Base-by-base conservation (phyloP, 2,888 invertebrate genomes). In the Eupeodes latifasciatus region DNA sequence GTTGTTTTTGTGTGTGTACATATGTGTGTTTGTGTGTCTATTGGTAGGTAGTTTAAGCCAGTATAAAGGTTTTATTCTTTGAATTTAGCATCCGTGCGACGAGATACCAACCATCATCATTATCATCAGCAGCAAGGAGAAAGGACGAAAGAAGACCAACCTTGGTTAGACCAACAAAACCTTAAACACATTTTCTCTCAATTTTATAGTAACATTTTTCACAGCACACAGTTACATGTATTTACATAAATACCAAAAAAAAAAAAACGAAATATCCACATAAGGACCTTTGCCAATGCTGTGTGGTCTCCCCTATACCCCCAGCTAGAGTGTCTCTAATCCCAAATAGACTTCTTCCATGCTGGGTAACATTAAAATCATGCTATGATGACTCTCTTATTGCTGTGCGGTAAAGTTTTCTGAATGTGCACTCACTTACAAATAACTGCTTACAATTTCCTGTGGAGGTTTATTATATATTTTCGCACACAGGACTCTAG, bases 131-230 rank as follows among this genome's bases (percentile, higher is more conserved):
- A 71, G 5, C 16, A 44, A 34, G 44, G n/a, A 71, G 10, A 12
- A 72, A 14, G 53, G 27, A 27, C 27, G 27, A 27, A 27, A 2
- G 27, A 27, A 3, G 27, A 69, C 81, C 78, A 85, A 44, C 88
- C 85, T 85, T 64, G 84, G 72, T 81, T 77, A 78, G 74, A 75
- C 88, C 88, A 78, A 69, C 81, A 57, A 77, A 78, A 71, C 79
- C 81, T 19, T 57, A 86, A 86, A 78, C 77, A 81, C 62, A 72
- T 77, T 59, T 51, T 67, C 74, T 57, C 76, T 57, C 57, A 77
- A 72, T 76, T 79, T 83, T 49, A 61, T 83, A 87, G 76, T 83
- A 87, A 83, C 47, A 79, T 62, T 86, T 74, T 74, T 82, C 69
- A n/a, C 53, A 72, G 34, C 27, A 57, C 71, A 27, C 16, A 72